Conservation (phyloP, 2,113 vertebrate genomes). For the Prietella phreatophila region DNA sequence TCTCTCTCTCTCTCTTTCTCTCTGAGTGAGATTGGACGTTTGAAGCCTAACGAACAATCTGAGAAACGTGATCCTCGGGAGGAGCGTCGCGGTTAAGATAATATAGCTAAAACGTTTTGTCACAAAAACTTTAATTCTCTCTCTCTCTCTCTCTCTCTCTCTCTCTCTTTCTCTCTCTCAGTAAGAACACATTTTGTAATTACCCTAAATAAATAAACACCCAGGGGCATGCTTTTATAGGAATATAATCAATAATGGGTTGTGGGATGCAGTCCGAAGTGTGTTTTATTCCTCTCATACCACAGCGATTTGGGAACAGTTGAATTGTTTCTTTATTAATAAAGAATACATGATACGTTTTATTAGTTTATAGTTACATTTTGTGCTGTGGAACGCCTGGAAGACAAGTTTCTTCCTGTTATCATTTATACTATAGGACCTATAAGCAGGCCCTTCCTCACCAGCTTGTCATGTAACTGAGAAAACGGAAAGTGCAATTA, state of each 20-base stretch:
- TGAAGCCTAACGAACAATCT: constrained; percentile 58
- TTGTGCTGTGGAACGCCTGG: not conserved
- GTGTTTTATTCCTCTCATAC: not conserved
- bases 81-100: constrained; percentile 42
- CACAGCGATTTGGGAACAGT: not conserved
- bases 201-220: not conserved
- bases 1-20: constrained; percentile 56
- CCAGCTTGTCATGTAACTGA: not conserved
- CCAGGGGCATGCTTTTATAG: not conserved
- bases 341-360: not conserved
- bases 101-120: constrained; percentile 43
- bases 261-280: not conserved
- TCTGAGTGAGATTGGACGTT: constrained; percentile 59
- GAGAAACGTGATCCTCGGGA: constrained; percentile 42
- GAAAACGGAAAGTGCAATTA: not conserved
- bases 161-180: constrained; percentile 3
- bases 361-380: not conserved
- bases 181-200: not conserved
- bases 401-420: not conserved
- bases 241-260: not conserved
- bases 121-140: constrained; percentile 45
- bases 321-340: not conserved
- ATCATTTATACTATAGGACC: not conserved
- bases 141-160: constrained; percentile 1
- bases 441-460: not conserved